Base-by-base conservation (phyloP, 2,888 invertebrate species). In the Bombyx huttoni region DNA sequence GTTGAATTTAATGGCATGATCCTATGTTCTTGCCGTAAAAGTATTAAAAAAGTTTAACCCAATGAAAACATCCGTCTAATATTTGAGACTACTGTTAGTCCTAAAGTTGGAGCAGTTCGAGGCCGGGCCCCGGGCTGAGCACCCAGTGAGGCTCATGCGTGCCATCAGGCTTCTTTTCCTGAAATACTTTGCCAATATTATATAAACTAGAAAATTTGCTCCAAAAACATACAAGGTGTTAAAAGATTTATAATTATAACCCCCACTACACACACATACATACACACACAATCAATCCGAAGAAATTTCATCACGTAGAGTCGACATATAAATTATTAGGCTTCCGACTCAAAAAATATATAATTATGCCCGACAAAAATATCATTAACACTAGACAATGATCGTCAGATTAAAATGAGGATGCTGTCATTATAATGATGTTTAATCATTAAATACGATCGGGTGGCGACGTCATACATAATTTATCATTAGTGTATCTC, bases 341-440 rank as follows among this genome's bases (percentile, higher is more conserved):
- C 50, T 55, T 10, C 40, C 40, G 40, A 40, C 52, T 54, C 54
- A 61, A 69, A 69, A 68, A 67, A 63, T 64, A 65, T 73, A 74
- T 78, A 75, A 72, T 73, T 67, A 65, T 55, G 63, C 70, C 24
- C 70, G 65, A 65, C 59, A 60, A 59, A 58, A 68, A 67, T 68
- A 72, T 71, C 61, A 77, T 76, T 75, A 78, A 75, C 70, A 70
- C 63, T 66, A 63, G 64, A 70, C 72, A 71, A 73, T 74, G 68
- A 73, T 67, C 65, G 61, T 72, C 64, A 65, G 59, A 60, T 61
- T 57, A 55, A 65, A 73, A 75, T 69, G 72, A 70, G 67, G 66
- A 62, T 62, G 59, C 69, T 68, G 68, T 73, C 68, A 66, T 63
- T 68, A 59, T 57, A 54, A 62, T 60, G 63, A 64, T 40, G 40